Base-by-base conservation (phyloP, 2,797 vertebrate genomes). In the Poliocrania exsul region DNA sequence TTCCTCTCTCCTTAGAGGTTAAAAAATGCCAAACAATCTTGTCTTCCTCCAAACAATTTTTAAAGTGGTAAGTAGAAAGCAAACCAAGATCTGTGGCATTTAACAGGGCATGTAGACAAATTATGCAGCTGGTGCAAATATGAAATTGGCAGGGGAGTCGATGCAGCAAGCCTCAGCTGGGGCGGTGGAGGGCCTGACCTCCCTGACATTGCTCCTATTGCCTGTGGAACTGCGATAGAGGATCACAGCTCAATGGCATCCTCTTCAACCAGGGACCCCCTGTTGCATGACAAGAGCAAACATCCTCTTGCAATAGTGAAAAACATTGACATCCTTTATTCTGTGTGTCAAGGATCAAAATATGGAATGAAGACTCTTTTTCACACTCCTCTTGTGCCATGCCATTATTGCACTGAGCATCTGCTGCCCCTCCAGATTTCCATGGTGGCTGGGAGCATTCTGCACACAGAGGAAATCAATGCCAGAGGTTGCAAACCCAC, bases 391-490 rank as follows among this genome's bases (percentile, higher is more conserved):
- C 29, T 75, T 77, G 31, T 62, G 40, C 21, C 17, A 23, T 40
- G 40, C 8, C 51, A 73, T 73, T 53, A 33, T 71, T 71, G 29
- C 25, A 19, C 47, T 57, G 51, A 42, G 4, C 33, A 56, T 73
- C 51, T 75, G 47, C 56, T 58, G 25, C 8, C 24, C 13, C 9
- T n/a, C 25, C 24, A 37, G 24, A 35, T 82, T 64, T 57, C 1
- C 0, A 10, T 50, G 31, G 37, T 54, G 65, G 7, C 29, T 57
- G 61, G 29, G n/a, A 84, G 16, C 0, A 0, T 23, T 71, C 28
- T 56, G 64, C 0, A 0, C 13, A 51, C 19, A 50, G 29, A 42
- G 46, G 8, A 18, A 62, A 64, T 50, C 1, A 0, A 70, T 70
- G 49, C 16, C 53, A 70, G 53, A 49, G 44, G n/a, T 16, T 66